A percentile compares a stretch with the other conserved stretches of the same genome.
Conservation (phyloP, 2,113 vertebrate species). For the Gallinago media region DNA sequence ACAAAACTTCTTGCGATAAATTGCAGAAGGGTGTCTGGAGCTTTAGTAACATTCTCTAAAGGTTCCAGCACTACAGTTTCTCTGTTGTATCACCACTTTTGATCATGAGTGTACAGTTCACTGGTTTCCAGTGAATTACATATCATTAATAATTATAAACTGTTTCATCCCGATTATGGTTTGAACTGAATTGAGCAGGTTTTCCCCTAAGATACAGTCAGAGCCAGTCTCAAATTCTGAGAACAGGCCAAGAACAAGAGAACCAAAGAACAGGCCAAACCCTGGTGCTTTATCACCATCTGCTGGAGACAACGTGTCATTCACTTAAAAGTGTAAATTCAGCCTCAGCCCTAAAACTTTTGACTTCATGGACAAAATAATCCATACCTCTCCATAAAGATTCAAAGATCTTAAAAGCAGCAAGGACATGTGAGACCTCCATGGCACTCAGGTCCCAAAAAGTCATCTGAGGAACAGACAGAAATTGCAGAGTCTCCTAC, state of each 20-base stretch:
- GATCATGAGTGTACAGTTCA: neutral
- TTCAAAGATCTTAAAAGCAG: neutral
- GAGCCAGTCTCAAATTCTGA: neutral
- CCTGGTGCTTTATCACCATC: constrained; percentile 53
- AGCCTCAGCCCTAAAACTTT: neutral
- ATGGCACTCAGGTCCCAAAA: neutral
- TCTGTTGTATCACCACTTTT: neutral
- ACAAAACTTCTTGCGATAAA: neutral
- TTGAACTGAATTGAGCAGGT: neutral
- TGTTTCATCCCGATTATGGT: neutral
- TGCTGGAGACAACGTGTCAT: neutral
- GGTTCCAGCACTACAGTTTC: neutral
- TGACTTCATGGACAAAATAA: neutral
- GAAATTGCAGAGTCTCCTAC: neutral
- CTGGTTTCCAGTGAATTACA: neutral
- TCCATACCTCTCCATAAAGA: neutral
- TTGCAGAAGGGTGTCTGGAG: neutral
- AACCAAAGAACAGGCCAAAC: neutral
- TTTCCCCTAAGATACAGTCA: neutral
- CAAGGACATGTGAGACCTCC: neutral
- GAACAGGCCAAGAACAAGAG: no score
- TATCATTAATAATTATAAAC: neutral
- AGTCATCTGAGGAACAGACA: neutral
- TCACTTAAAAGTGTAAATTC: neutral
- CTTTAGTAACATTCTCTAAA: neutral